Conservation (phyloP, 2,113 vertebrate species). For the Monopterus albus region DNA sequence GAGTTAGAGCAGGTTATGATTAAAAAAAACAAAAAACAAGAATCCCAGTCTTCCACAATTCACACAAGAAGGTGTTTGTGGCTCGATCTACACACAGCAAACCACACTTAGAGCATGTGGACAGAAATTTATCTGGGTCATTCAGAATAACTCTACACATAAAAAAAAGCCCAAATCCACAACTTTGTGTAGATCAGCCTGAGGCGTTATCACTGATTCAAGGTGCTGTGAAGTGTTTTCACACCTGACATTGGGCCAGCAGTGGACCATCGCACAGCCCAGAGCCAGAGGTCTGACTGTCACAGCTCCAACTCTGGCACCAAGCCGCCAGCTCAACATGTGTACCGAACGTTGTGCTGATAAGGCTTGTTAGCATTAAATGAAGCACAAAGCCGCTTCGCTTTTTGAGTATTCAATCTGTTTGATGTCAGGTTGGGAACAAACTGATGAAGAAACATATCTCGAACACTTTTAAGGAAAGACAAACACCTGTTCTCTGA, state of each 20-base stretch:
- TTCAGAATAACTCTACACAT: too few relatives aligned
- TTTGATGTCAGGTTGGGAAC: not conserved
- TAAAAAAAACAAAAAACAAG: not conserved
- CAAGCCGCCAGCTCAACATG: slow-evolving; percentile 17
- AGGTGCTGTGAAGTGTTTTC: slow-evolving; percentile 29
- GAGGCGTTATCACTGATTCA: not conserved
- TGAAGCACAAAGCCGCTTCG: slow-evolving; percentile 51
- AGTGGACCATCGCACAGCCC: slow-evolving; percentile 7
- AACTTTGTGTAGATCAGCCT: slow-evolving; percentile 6
- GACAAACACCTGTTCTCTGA: not conserved
- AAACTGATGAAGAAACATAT: not conserved
- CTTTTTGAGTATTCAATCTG: not conserved
- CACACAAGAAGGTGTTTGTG: not conserved
- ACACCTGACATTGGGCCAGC: slow-evolving; percentile 8
- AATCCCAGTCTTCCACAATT: slow-evolving; percentile 58
- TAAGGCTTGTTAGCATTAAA: not conserved
- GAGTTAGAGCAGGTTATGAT: not conserved
- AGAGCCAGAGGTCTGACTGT: not conserved
- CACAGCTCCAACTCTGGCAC: not conserved
- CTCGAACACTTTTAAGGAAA: not conserved
- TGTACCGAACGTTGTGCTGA: not conserved
- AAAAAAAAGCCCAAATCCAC: not conserved
- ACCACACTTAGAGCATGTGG: not conserved
- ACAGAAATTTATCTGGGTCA: not conserved
- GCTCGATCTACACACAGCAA: not conserved